Conservation (phyloP, 2,888 invertebrate species). For the Apocheima hispidaria region DNA sequence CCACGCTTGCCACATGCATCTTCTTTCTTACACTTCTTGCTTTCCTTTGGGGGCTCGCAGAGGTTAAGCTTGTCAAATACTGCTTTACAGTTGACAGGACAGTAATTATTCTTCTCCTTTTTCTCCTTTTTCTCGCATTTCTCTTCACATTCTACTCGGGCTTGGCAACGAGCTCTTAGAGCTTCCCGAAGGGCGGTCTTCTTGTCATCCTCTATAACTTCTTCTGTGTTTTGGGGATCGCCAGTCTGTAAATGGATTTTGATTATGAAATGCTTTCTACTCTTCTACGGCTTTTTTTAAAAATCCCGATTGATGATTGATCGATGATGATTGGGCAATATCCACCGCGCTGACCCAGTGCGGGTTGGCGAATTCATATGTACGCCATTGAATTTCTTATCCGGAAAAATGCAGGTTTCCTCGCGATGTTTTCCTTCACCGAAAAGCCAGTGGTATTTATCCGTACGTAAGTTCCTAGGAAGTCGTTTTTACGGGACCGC, state of each 20-base stretch:
- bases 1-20: slow-evolving; percentile 7
- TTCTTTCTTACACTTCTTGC: not conserved
- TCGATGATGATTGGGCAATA: no score
- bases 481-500: no score
- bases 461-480: no score
- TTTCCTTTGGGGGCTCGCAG: slow-evolving; percentile 15
- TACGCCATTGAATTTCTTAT: no score
- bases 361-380: no score
- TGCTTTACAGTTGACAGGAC: slow-evolving; percentile 18
- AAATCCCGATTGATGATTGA: no score
- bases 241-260: slow-evolving; percentile 1
- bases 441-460: no score
- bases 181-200: not conserved
- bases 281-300: not conserved
- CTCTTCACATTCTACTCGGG: slow-evolving; percentile 4
- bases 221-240: not conserved
- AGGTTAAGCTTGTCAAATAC: slow-evolving; percentile 18
- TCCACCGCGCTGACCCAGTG: no score
- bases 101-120: not conserved
- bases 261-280: not conserved
- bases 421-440: no score
- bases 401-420: no score
- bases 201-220: not conserved
- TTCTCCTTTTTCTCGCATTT: slow-evolving; percentile 11
- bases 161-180: slow-evolving; percentile 15